phyloP scores from a whole-genome alignment of 2,797 vertebrate genomes.

The Potorous gilbertii region DNA sequence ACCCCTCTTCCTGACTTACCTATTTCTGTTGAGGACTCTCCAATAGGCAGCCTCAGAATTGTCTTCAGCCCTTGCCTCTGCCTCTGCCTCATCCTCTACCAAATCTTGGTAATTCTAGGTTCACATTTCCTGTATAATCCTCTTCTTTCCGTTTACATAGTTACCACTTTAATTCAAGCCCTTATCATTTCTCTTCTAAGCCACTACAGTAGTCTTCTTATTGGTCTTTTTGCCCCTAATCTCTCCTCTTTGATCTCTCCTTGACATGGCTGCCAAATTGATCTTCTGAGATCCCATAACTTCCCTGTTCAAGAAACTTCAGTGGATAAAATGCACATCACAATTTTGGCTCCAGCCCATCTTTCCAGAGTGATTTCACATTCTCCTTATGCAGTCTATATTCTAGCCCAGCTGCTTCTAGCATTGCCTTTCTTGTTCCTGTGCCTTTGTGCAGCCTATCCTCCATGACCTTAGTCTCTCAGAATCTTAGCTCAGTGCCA shows the following conservation, averaged over 20 bases:
- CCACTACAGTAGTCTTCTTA: background rate
- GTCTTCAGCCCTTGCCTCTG: background rate
- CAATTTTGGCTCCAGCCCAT: background rate
- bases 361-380: background rate
- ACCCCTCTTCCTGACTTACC: background rate
- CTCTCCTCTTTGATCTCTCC: background rate
- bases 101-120: background rate
- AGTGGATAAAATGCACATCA: background rate
- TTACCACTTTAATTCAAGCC: background rate
- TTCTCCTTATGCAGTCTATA: background rate
- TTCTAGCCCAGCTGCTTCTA: background rate
- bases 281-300: background rate
- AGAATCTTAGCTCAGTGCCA: background rate
- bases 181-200: background rate
- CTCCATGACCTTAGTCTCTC: background rate
- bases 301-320: background rate
- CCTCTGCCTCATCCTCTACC: background rate
- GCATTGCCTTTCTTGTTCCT: background rate
- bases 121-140: background rate
- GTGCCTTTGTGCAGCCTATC: background rate
- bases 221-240: background rate
- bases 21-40: background rate
- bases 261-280: background rate
- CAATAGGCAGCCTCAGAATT: background rate
- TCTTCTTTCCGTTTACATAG: background rate